These are phyloP conservation scores for Drosophila lacertosa DNA, from an alignment of 1,140 invertebrate genomes.

Conservation along the genomic window DNA sequence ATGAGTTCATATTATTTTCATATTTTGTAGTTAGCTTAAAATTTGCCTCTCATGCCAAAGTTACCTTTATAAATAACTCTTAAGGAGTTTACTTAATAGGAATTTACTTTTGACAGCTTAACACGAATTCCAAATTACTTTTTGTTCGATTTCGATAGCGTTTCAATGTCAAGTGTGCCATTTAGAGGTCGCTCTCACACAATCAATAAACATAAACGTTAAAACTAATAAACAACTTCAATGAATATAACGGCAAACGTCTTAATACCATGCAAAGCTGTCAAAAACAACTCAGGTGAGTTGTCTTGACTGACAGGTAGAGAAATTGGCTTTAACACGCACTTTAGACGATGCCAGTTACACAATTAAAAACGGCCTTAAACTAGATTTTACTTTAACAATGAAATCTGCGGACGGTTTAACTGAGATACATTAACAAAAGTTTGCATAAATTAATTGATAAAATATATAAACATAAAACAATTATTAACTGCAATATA, in stretches of 20 bases:
- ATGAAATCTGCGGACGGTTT: neutral
- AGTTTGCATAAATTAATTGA: too few species aligned
- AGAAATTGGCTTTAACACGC: conserved; percentile 46
- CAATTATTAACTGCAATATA: too few species aligned
- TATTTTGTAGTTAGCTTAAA: too few species aligned
- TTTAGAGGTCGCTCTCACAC: conserved; percentile 18
- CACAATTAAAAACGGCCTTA: neutral
- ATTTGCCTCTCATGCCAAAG: neutral
- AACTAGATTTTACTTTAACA: neutral
- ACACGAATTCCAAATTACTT: conserved; percentile 8
- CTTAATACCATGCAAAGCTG: conserved; percentile 52
- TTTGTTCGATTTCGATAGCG: conserved; percentile 13
- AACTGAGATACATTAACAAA: neutral
- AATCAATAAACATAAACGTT: conserved; percentile 53
- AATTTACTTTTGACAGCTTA: neutral
- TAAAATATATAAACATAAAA: too few species aligned
- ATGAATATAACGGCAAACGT: conserved; percentile 26
- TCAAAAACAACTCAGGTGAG: conserved; percentile 54
- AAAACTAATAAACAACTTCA: conserved; percentile 57
- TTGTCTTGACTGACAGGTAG: conserved; percentile 42
- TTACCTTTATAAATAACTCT: conserved; percentile 3
- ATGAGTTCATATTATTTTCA: too few species aligned
- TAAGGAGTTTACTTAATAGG: neutral
- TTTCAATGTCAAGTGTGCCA: conserved; percentile 20
- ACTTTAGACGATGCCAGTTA: conserved; percentile 12